A percentile compares a stretch with the other conserved stretches of the same genome.
Evolutionary conservation across 2,888 invertebrate species (phyloP).

Genomic region (Hemistola chrysoprasaria): DNA sequence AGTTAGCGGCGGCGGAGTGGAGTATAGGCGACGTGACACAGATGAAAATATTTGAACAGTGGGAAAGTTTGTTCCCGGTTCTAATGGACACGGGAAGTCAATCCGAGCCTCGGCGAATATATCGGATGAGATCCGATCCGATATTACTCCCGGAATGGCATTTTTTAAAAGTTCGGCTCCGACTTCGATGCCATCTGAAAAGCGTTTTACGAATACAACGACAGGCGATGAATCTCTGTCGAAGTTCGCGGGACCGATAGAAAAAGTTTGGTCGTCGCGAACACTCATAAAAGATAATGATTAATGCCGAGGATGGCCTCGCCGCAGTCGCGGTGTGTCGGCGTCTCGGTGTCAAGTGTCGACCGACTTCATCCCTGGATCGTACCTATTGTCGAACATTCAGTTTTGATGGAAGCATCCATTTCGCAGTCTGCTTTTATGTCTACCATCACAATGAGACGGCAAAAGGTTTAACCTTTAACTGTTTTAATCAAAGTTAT

Average conservation of each 20-base stretch:
- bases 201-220: conserved; percentile 43
- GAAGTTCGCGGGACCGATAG: conserved; percentile 41
- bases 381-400: no score
- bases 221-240: conserved; percentile 51
- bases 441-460: no score
- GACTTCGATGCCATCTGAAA: conserved; percentile 29
- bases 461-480: no score
- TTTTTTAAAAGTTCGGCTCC: conserved; percentile 41
- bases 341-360: neutral
- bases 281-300: conserved; percentile 33
- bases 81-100: conserved; percentile 38
- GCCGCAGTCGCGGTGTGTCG: conserved; percentile 1
- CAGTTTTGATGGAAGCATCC: no score
- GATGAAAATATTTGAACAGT: conserved; percentile 37
- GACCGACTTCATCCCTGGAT: neutral
- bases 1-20: conserved; percentile 8
- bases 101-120: conserved; percentile 27
- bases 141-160: conserved; percentile 36
- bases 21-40: conserved; percentile 16
- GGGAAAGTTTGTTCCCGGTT: conserved; percentile 38
- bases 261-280: conserved; percentile 40
- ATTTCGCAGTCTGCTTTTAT: no score
- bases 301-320: conserved; percentile 25
- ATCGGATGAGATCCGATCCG: conserved; percentile 29
- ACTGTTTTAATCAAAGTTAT: no score